phyloP scores from a whole-genome alignment of 2,888 invertebrate species.

The Syrista parreyssii region DNA sequence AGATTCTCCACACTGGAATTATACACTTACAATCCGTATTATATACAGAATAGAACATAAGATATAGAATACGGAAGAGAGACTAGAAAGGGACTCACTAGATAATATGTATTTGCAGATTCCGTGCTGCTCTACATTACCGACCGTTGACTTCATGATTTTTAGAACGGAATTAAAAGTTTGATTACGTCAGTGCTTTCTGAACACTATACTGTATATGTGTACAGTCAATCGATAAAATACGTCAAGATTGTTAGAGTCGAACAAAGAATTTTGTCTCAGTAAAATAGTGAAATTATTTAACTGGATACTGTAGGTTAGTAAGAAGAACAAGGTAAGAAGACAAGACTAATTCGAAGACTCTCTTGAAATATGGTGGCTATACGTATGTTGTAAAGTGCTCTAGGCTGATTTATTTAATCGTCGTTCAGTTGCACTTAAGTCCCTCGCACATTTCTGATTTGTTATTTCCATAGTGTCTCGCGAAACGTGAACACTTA shows the following conservation, averaged over 20 bases:
- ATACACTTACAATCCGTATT: neutral
- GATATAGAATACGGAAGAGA: neutral
- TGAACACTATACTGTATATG: too few species aligned
- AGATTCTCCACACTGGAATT: neutral
- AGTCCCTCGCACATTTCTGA: neutral
- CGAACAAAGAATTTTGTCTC: neutral
- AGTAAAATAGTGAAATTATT: neutral
- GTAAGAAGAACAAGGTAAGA: neutral
- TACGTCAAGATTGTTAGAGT: neutral
- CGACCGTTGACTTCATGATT: neutral
- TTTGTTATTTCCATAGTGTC: neutral
- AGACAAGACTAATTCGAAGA: neutral
- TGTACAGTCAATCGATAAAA: neutral
- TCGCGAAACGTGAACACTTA: neutral
- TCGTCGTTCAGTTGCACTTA: neutral
- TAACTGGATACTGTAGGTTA: neutral
- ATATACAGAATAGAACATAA: neutral
- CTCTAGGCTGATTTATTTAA: neutral
- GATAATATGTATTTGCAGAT: neutral
- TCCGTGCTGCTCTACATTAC: neutral
- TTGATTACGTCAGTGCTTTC: neutral
- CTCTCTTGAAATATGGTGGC: neutral
- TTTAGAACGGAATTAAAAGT: neutral
- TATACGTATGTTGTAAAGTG: neutral
- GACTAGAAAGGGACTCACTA: neutral